Evolutionary conservation across 2,797 vertebrate species (phyloP).

Genomic region (Spheniscus humboldti): DNA sequence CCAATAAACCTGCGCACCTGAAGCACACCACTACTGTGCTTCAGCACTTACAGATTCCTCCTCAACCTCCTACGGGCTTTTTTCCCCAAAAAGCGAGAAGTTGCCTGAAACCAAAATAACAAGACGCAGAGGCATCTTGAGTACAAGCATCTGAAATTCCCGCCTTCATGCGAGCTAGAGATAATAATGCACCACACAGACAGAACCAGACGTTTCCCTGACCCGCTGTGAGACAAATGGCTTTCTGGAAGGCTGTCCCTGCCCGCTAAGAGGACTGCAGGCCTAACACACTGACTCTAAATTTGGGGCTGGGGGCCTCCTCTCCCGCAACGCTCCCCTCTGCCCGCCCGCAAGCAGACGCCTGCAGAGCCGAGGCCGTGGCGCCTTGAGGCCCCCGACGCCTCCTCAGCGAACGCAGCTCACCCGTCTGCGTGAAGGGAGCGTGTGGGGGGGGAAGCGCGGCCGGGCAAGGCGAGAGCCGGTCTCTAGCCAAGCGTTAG

Average conservation of each 20-base stretch:
- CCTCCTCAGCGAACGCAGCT: no score
- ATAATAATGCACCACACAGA: rapidly evolving
- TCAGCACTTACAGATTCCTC: not conserved
- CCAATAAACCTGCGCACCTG: not conserved
- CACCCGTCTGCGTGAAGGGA: no score
- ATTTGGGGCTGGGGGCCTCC: rapidly evolving
- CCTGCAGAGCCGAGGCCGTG: not conserved
- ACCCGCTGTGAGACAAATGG: rapidly evolving
- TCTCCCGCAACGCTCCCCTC: no score
- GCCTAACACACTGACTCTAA: rapidly evolving
- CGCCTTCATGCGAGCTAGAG: not conserved
- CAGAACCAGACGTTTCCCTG: rapidly evolving
- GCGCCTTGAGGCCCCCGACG: no score
- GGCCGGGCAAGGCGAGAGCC: not conserved
- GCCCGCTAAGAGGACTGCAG: not conserved
- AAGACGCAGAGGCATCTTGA: rapidly evolving
- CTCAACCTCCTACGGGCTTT: rapidly evolving
- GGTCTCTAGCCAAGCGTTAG: no score
- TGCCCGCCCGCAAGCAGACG: not conserved
- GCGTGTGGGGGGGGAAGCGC: not conserved
- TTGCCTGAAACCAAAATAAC: no score
- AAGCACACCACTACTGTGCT: rapidly evolving
- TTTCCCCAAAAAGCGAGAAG: rapidly evolving
- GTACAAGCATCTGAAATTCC: not conserved
- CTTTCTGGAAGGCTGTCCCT: no score